Evolutionary conservation across 2,113 vertebrate genomes (phyloP), one percentile per base, ranked within the genome.

Genomic region (Boulengeromyrus knoepffleri): DNA sequence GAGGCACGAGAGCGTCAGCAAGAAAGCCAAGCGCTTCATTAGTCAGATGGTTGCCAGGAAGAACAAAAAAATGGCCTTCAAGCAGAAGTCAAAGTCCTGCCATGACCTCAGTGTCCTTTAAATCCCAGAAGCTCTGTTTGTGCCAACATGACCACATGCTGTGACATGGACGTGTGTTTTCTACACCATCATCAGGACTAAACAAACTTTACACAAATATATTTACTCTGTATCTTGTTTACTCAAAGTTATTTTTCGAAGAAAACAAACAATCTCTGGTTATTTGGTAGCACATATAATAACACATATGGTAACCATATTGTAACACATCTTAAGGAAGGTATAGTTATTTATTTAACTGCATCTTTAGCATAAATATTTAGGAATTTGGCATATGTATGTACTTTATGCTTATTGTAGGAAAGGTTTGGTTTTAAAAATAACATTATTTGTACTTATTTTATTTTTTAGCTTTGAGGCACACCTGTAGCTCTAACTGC

Each of bases 61-160:
- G 94, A 99, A 99, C 90, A 99, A 99, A 96, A 99, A 99, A 94
- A 99, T 99, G 98, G 99, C 98, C 87, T 99, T 99, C 89, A 97
- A 97, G 85, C 98, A 98, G 93, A 99, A 99, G 92, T 99, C 99
- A 0, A 99, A 99, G 94, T 99, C 99, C 90, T 99, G 99, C 92
- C 99, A 99, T 0, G 99, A 99, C 95, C 95, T 99, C 3, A 98
- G 98, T 0, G 98, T 99, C 93, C 99, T 99, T 94, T 99, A 97
- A 97, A 91, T 49, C 46, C 53, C 85, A 85, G 39, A 90, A 91
- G 88, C 50, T 52, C 87, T 47, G 39, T 90, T 92, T 92, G 93
- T 92, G 92, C 94, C 94, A 93, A 91, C 92, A 95, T 92, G 96
- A 96, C 96, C 95, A 94, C 93, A 95, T 96, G 96, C 87, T 96